Evolutionary conservation across 2,888 invertebrate genomes (phyloP), one percentile per base, ranked within the genome.

Genomic region (Tenthredo notha): DNA sequence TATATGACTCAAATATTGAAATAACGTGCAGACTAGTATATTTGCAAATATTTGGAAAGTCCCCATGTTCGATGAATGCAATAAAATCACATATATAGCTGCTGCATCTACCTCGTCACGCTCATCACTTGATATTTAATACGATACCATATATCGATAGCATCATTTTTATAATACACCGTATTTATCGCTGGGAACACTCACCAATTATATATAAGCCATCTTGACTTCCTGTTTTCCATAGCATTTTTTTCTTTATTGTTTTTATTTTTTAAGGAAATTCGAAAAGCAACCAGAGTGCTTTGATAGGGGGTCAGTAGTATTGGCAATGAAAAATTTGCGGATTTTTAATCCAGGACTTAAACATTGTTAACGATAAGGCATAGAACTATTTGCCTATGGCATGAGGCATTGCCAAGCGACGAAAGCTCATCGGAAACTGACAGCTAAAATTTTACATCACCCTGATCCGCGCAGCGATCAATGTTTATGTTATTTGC

Each of bases 1-100:
- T 37, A 37, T 37, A 37, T 67, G 67, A 67, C 33, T 67, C 67
- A 67, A 67, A 67, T 67, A 67, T 67, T 33, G 67, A 67, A 67
- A 33, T 67, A 67, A 33, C 67, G 33, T 33, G 33, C 67, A 33
- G 67, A 18, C 33, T 12, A 18, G 67, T 18, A 18, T 4, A 67
- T 67, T 6, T 33, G 33, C 33, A 18, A 67, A 67, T 18, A 33
- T 15, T 67, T 12, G 18, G 15, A 67, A 67, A 29, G 18, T 33
- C 0, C 6, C 29, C 15, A 29, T 15, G 18, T 33, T 33, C 67
- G 33, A 18, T 67, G 18, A 33, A 67, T 67, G 33, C 6, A 33
- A 67, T 33, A 18, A 12, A 61, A 33, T 15, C 65, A 7, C 29
- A 65, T n/a, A n/a, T n/a, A n/a, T n/a, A 58, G 21, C 4, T 12